Evolutionary conservation across 2,113 vertebrate genomes (phyloP), one percentile per base, ranked within the genome.

Genomic region (Orycteropus afer): DNA sequence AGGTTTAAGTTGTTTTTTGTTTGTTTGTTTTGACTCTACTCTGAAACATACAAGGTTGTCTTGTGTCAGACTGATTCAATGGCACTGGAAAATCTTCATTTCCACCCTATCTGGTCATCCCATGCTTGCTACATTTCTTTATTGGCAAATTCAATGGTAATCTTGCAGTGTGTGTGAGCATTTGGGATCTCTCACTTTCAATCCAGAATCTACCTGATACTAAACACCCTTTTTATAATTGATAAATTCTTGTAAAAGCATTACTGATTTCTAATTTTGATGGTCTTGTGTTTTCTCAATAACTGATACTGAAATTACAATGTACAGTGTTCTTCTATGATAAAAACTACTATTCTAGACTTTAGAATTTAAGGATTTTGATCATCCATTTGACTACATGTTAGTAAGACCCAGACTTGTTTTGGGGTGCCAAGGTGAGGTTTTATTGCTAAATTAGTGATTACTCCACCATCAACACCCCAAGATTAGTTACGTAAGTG

Each of bases 361-460:
- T 34, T 86, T 91, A 90, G n/a, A 87, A 86, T 77, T 76, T 45
- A 69, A 51, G 23, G 23, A 14, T 93, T n/a, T n/a, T n/a, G n/a
- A n/a, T n/a, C n/a, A n/a, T n/a, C n/a, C n/a, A n/a, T n/a, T n/a
- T n/a, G n/a, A n/a, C 13, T 23, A 80, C n/a, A 61, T 34, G 23
- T 4, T 45, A 18, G 59, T 8, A 18, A 69, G 7, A 29, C n/a
- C 76, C 25, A 87, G 42, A 81, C 13, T 3, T 85, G 55, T 27
- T 79, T 69, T 45, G 79, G 37, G 32, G 79, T 32, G 74, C 23
- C 42, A 69, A 89, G 9, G 53, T 11, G 51, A 76, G 22, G 29
- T n/a, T 51, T 76, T 61, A 45, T 51, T 55, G 53, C 53, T 51
- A 71, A 51, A 55, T 81, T 76, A 90, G 69, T 37, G 32, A 69